A percentile compares a stretch with the other conserved stretches of the same genome.
phyloP scores from a whole-genome alignment of 23 tunicate species.

The Diplosoma virens region DNA sequence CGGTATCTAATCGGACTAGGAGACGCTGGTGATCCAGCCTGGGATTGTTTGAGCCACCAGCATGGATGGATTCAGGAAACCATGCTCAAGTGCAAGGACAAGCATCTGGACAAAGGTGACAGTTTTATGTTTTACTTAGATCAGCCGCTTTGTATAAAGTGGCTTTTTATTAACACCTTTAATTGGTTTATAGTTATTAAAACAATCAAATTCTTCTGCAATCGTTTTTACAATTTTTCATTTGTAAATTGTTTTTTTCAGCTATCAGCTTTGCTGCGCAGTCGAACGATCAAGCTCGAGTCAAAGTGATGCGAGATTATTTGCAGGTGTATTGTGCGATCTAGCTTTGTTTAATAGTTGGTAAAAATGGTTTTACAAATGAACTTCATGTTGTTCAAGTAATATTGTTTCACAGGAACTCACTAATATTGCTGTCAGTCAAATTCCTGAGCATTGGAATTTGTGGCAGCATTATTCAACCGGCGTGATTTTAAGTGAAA shows the following conservation, averaged over 20 bases:
- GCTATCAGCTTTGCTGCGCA: conserved; percentile 30
- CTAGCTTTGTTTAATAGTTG: neutral
- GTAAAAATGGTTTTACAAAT: neutral
- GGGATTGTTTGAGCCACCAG: conserved; percentile 82
- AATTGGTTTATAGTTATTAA: no score
- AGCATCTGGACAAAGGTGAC: conserved; percentile 40
- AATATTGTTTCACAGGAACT: conserved; percentile 67
- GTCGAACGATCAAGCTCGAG: conserved; percentile 31
- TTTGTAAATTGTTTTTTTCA: neutral
- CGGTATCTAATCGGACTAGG: conserved; percentile 74
- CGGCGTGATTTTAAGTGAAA: conserved; percentile 87
- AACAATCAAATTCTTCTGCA: no score
- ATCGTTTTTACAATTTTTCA: neutral
- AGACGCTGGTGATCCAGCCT: conserved; percentile 80
- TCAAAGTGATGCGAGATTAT: conserved; percentile 39
- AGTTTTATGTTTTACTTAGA: no score
- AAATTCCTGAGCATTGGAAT: conserved; percentile 95
- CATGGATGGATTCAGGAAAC: conserved; percentile 80
- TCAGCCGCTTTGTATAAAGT: no score
- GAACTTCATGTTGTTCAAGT: neutral
- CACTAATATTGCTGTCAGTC: conserved; percentile 63
- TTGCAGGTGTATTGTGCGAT: conserved; percentile 29
- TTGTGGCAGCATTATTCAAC: conserved; percentile 92
- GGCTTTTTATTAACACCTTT: no score
- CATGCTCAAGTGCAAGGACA: conserved; percentile 64